Evolutionary conservation across 2,888 invertebrate species (phyloP).

Genomic region (Hedya salicella): DNA sequence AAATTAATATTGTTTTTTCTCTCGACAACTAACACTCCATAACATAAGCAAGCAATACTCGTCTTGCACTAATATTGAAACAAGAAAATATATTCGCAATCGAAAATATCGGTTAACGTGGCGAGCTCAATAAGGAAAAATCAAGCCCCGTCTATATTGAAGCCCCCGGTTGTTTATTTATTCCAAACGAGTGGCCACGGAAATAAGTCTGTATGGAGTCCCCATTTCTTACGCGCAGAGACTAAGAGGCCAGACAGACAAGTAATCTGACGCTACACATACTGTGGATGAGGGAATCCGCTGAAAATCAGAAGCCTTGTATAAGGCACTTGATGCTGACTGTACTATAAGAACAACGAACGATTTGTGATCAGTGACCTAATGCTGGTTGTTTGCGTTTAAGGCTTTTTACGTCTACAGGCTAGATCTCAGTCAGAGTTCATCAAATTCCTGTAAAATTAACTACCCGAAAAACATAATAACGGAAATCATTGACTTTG

Average conservation of each 20-base stretch:
- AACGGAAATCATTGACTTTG: too few species aligned
- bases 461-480: too few species aligned
- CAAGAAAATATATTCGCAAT: constrained; percentile 61
- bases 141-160: constrained; percentile 63
- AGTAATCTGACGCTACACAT: not conserved
- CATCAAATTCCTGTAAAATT: too few species aligned
- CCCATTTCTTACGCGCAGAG: constrained; percentile 55
- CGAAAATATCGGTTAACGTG: constrained; percentile 66
- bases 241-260: constrained; percentile 37
- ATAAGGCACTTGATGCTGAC: too few species aligned
- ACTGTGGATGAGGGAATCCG: too few species aligned
- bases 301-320: too few species aligned
- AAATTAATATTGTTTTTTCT: constrained; percentile 13
- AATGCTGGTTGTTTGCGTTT: too few species aligned
- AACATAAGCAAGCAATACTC: constrained; percentile 34
- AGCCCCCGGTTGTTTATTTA: constrained; percentile 71
- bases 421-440: too few species aligned
- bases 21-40: constrained; percentile 16
- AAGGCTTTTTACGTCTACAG: too few species aligned
- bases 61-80: constrained; percentile 51
- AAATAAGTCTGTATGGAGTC: constrained; percentile 73
- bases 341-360: too few species aligned
- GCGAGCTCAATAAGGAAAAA: constrained; percentile 69
- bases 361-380: too few species aligned
- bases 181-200: constrained; percentile 72